Evolutionary conservation across 2,888 invertebrate species (phyloP), one percentile per base, ranked within the genome.

Genomic region (Dimorphilus gyrociliatus): DNA sequence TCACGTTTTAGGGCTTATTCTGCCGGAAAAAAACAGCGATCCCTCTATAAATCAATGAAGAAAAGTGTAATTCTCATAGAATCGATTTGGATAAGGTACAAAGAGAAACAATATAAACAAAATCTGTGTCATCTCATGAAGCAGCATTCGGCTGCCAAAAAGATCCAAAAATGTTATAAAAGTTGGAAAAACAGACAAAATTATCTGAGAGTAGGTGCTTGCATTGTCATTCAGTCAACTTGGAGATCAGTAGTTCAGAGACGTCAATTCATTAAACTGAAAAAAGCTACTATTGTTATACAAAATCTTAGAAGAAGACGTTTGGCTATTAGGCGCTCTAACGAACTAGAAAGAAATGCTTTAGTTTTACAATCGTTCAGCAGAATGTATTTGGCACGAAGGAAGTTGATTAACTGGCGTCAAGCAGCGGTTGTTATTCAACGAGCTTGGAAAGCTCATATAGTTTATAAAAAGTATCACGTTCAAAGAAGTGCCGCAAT

Each of bases 261-360:
- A 12, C 4, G 16, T 4, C 16, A 25, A 7, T 37, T 19, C 25
- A 19, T 23, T 2, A 5, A 19, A 19, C 26, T 25, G n/a, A 29
- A 29, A 6, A 18, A 19, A 5, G 42, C 48, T 21, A 43, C 40
- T 24, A 25, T 36, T 12, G 34, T 35, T n/a, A 41, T 51, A 17
- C 51, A 51, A 37, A 32, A 45, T 14, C 5, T 4, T 16, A 23
- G 31, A n/a, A 14, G 31, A 5, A 29, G 25, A 3, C 23, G 12
- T 14, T 25, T 25, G 15, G 15, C 15, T 3, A 14, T 23, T 10
- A 26, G 23, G n/a, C 10, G 8, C 12, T 23, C 12, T 23, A 6
- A 23, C 2, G 25, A 18, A 17, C 19, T 27, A 26, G 28, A 28
- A 13, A 13, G 29, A 14, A 31, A 41, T 4, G 37, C 34, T 13